These are phyloP conservation scores for Labeo catla DNA, from an alignment of 2,113 vertebrate species.

Conservation along the genomic window DNA sequence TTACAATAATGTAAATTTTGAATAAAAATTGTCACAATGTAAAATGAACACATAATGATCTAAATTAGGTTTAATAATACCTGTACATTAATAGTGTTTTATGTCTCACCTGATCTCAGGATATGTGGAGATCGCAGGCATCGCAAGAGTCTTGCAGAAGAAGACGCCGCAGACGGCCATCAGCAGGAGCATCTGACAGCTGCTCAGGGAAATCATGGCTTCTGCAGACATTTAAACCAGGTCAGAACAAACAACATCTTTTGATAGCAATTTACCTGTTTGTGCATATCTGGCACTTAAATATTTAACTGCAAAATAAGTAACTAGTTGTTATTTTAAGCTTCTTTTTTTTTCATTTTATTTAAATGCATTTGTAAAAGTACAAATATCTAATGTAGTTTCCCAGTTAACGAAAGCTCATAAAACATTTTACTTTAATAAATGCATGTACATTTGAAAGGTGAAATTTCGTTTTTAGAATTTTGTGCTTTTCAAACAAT, in stretches of 20 bases:
- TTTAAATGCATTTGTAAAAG: not conserved
- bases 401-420: too few species aligned
- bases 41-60: not conserved
- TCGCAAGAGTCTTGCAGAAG: constrained; percentile 70
- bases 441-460: too few species aligned
- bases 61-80: not conserved
- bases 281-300: not conserved
- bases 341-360: not conserved
- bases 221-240: constrained; percentile 45
- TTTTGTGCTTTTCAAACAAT: not conserved
- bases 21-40: not conserved
- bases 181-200: constrained; percentile 69
- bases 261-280: not conserved
- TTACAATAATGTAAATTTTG: not conserved
- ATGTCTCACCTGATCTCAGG: constrained; percentile 74
- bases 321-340: not conserved
- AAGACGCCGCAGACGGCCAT: constrained; percentile 70
- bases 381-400: too few species aligned
- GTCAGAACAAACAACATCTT: not conserved
- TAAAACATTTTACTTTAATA: too few species aligned
- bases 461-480: not conserved
- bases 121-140: constrained; percentile 64
- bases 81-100: not conserved
- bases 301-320: not conserved
- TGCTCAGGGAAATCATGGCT: constrained; percentile 74